phyloP scores from a whole-genome alignment of 2,888 invertebrate species.

The Athalia cordata region DNA sequence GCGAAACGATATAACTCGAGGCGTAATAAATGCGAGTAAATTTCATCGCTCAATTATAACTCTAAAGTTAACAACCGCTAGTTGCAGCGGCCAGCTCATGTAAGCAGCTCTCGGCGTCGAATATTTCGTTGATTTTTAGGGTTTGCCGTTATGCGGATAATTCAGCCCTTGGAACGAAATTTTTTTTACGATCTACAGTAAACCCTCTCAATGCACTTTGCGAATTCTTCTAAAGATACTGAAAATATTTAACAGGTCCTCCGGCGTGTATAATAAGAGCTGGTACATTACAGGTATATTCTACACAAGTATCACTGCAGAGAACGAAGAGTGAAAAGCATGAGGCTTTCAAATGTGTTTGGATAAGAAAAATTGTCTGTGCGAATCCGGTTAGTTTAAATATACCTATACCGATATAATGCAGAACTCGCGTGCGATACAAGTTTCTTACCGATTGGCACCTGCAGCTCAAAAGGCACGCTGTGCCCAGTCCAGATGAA shows the following conservation, averaged over 20 bases:
- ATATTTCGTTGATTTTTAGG: neutral
- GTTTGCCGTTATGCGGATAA: conserved; percentile 14
- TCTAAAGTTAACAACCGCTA: conserved; percentile 43
- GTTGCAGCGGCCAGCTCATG: neutral
- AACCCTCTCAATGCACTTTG: neutral
- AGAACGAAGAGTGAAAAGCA: conserved; percentile 4
- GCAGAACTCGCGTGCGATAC: conserved; percentile 53
- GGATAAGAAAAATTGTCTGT: conserved; percentile 58
- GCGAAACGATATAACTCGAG: conserved; percentile 53
- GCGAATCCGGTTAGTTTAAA: conserved; percentile 8
- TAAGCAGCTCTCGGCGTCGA: neutral
- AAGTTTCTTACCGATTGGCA: conserved; percentile 51
- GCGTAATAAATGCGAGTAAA: conserved; percentile 57
- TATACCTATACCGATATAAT: neutral
- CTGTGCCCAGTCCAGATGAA: conserved; percentile 53
- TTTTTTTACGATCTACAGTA: conserved; percentile 31
- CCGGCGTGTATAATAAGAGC: too few relatives aligned
- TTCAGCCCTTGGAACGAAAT: neutral
- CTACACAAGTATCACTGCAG: too few relatives aligned
- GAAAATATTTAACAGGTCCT: neutral
- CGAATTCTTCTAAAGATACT: neutral
- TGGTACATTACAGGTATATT: too few relatives aligned
- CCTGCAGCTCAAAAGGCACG: conserved; percentile 53
- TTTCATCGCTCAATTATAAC: conserved; percentile 56
- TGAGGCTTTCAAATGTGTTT: conserved; percentile 48